Base-by-base conservation (phyloP, 2,888 invertebrate genomes). In the Amphipyra tragopoginis region DNA sequence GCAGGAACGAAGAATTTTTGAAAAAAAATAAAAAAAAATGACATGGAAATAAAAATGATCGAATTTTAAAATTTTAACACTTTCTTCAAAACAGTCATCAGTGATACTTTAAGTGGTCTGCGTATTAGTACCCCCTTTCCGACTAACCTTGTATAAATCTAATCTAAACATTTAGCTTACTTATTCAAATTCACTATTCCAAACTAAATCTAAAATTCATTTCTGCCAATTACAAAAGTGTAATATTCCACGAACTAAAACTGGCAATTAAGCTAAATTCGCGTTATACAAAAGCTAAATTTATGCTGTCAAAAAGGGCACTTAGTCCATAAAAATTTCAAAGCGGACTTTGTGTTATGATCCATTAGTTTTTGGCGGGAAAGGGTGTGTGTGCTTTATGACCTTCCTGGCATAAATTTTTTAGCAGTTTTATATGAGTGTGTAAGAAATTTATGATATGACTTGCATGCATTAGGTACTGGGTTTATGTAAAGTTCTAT, bases 301-400 rank as follows among this genome's bases (percentile, higher is more conserved):
- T 40, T 15, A 26, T 49, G 48, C 39, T 47, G 51, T 49, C 53
- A 49, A 60, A 70, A 60, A 59, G n/a, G 21, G 36, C 26, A 44
- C 47, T 57, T 58, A 51, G 48, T 57, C 51, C 48, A 40, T 65
- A 33, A 73, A 73, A 73, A 73, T 77, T 65, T 69, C 62, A 42
- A 44, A 55, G 67, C 63, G 50, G 52, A 52, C 45, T 69, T 67
- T 50, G 50, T 60, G 59, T 72, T 75, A 79, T 73, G 70, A 65
- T 71, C 75, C 81, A 80, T 82, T 82, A 79, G 70, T 72, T 67
- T 57, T 38, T 54, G 65, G 62, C 65, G 57, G 71, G 63, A 79
- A 81, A 78, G 53, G 77, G 78, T n/a, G 63, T 76, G 54, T 65
- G 59, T 72, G 53, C 29, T 81, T 75, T 78, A 78, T 62, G 57